phyloP scores from a whole-genome alignment of 2,797 vertebrate species.

The Capromys pilorides region DNA sequence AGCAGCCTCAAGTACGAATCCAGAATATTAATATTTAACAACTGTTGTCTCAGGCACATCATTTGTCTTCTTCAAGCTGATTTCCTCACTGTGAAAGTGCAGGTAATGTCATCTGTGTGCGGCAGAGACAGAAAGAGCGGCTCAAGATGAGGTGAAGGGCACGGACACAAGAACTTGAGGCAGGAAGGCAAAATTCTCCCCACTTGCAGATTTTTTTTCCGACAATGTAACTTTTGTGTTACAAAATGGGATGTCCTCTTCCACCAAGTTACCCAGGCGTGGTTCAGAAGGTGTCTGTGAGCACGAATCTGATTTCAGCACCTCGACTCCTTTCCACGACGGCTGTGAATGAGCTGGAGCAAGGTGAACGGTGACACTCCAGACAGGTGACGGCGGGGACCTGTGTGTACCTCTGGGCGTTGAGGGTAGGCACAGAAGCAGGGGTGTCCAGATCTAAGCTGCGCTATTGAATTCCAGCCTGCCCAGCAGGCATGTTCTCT shows the following conservation, averaged over 20 bases:
- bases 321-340: constrained; percentile 57
- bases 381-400: constrained; percentile 46
- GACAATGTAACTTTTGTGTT: not conserved
- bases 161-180: not conserved
- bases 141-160: not conserved
- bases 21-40: not conserved
- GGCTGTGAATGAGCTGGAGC: constrained; percentile 75
- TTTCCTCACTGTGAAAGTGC: not conserved
- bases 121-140: not conserved
- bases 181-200: not conserved
- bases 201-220: not conserved
- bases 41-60: not conserved
- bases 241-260: not conserved
- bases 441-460: constrained; percentile 82
- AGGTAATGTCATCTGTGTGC: not conserved
- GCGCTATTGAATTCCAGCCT: constrained; percentile 86
- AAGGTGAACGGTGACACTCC: constrained; percentile 71
- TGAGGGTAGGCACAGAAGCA: constrained; percentile 80
- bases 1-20: not conserved
- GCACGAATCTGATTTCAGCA: not conserved
- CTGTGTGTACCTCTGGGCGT: constrained; percentile 82
- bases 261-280: not conserved
- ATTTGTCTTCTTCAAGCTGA: not conserved
- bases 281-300: not conserved
- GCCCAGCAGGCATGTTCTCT: constrained; percentile 85